phyloP scores from a whole-genome alignment of 2,797 vertebrate species.

The Luscinia megarhynchos region DNA sequence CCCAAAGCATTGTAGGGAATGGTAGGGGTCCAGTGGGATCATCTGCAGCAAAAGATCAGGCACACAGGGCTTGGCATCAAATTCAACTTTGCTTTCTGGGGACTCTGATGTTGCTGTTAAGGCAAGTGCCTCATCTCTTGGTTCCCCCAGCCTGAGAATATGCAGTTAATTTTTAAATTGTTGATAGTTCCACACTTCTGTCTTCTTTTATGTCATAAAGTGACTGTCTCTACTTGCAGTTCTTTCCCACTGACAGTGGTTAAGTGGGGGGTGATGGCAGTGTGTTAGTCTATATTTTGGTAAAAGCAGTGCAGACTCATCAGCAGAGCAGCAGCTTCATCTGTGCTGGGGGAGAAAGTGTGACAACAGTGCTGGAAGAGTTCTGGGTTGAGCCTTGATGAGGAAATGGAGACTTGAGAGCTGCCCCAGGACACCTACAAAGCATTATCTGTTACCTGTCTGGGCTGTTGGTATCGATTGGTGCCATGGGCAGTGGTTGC shows the following conservation, averaged over 20 bases:
- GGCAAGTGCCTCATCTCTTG: not conserved
- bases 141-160: not conserved
- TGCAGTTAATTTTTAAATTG: not conserved
- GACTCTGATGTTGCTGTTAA: not conserved
- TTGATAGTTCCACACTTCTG: not conserved
- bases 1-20: not conserved
- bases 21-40: not conserved
- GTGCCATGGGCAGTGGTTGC: not conserved
- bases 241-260: not conserved
- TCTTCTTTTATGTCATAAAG: not conserved
- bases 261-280: not conserved
- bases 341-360: not conserved
- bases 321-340: not conserved
- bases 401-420: not conserved
- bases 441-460: fast-evolving
- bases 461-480: not conserved
- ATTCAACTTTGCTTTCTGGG: not conserved
- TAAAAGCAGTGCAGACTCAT: not conserved
- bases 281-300: not conserved
- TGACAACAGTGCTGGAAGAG: not conserved
- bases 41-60: not conserved
- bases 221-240: not conserved
- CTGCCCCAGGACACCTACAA: not conserved
- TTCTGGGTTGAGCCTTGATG: not conserved
- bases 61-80: not conserved